Evolutionary conservation across 2,888 invertebrate species (phyloP).

Genomic region (Hyalella azteca): DNA sequence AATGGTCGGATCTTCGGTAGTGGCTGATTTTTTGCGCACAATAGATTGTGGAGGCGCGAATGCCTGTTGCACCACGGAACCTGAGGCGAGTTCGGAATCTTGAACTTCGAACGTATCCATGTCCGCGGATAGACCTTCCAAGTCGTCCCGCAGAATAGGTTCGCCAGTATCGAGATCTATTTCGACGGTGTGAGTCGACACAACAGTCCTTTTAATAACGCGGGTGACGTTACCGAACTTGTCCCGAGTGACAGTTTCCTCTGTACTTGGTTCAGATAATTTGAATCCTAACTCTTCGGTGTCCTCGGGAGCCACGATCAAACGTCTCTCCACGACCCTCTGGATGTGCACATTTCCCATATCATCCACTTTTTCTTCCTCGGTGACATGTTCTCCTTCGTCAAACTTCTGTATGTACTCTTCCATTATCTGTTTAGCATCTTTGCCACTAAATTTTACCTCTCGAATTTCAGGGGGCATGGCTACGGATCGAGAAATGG

Average conservation of each 20-base stretch:
- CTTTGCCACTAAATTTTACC: conserved; percentile 67
- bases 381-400: conserved; percentile 67
- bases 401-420: conserved; percentile 67
- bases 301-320: conserved; percentile 61
- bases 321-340: conserved; percentile 66
- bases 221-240: conserved; percentile 54
- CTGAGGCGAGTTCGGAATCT: too few relatives aligned
- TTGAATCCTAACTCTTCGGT: conserved; percentile 51
- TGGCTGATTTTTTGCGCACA: not conserved
- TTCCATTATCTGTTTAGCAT: conserved; percentile 66
- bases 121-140: not conserved
- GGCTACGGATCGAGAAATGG: conserved; percentile 66
- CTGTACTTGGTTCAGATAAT: conserved; percentile 46
- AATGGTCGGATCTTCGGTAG: not conserved
- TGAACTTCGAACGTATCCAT: too few relatives aligned
- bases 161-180: conserved; percentile 58
- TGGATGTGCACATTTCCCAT: conserved; percentile 68
- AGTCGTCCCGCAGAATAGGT: conserved; percentile 37
- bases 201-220: conserved; percentile 51
- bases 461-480: conserved; percentile 67
- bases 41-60: not conserved
- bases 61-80: not conserved
- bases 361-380: conserved; percentile 67
- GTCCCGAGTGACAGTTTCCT: conserved; percentile 48
- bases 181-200: conserved; percentile 57